phyloP scores from a whole-genome alignment of 2,797 vertebrate genomes.

The Rhinophrynus dorsalis region DNA sequence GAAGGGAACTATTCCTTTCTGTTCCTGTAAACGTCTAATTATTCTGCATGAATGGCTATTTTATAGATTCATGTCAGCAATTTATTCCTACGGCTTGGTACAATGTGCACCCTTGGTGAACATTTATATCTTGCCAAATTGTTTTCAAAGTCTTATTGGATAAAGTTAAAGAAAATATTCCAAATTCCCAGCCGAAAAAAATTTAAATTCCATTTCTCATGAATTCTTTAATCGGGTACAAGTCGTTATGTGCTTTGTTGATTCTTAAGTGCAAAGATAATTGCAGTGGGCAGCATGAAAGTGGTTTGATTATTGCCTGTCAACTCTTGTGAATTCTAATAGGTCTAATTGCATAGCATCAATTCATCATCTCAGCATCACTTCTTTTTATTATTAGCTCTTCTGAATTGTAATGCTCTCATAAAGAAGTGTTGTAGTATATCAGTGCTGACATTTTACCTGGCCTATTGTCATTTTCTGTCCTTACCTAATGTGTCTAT shows the following conservation, averaged over 20 bases:
- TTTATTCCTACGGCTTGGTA: constrained; percentile 31
- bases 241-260: constrained; percentile 94
- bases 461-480: constrained; percentile 67
- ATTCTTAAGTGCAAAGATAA: constrained; percentile 91
- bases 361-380: constrained; percentile 84
- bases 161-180: constrained; percentile 54
- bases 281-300: constrained; percentile 86
- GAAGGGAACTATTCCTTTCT: constrained; percentile 27
- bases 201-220: constrained; percentile 84
- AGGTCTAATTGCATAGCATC: constrained; percentile 81
- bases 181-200: constrained; percentile 66
- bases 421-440: constrained; percentile 72
- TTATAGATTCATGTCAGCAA: constrained; percentile 35
- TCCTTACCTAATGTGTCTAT: constrained; percentile 61
- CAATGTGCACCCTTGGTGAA: constrained; percentile 44
- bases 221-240: constrained; percentile 82
- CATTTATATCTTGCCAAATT: constrained; percentile 56
- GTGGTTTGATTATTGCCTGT: constrained; percentile 88
- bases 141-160: constrained; percentile 58
- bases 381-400: constrained; percentile 77
- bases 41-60: constrained; percentile 38
- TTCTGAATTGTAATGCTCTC: constrained; percentile 71
- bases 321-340: constrained; percentile 84
- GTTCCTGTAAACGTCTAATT: constrained; percentile 45
- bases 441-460: constrained; percentile 73